Conservation (phyloP, 2,888 invertebrate genomes). For the Leucozona laternaria region DNA sequence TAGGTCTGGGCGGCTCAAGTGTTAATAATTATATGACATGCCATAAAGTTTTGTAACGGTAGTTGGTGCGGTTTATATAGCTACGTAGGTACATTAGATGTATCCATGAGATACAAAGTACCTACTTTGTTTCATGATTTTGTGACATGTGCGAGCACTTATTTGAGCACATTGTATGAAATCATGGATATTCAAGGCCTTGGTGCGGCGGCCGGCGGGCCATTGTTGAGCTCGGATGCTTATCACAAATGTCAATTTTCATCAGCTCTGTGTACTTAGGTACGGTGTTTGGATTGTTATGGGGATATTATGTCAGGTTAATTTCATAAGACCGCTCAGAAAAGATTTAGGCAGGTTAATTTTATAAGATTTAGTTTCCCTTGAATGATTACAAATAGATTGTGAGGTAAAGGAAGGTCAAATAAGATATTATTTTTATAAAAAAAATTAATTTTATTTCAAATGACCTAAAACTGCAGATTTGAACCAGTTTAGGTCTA, state of each 20-base stretch:
- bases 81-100: conserved; percentile 10
- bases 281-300: neutral
- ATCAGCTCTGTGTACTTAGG: neutral
- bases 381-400: neutral
- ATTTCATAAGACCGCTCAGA: neutral
- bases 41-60: conserved; percentile 64
- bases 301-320: neutral
- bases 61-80: conserved; percentile 16
- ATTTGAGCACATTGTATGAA: conserved; percentile 9
- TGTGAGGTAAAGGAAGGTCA: neutral
- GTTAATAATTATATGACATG: conserved; percentile 64
- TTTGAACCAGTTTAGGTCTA: too few relatives aligned
- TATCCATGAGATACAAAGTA: conserved; percentile 39
- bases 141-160: conserved; percentile 70
- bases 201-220: neutral
- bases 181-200: neutral
- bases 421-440: neutral
- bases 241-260: neutral
- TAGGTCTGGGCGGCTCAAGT: conserved; percentile 15
- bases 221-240: neutral
- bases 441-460: neutral
- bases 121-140: conserved; percentile 25
- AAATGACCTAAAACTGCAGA: too few relatives aligned
- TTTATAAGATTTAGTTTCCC: neutral
- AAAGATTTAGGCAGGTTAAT: neutral